Evolutionary conservation across 1,140 invertebrate genomes (phyloP), one percentile per base, ranked within the genome.

Genomic region (Lutraria rhynchaena): DNA sequence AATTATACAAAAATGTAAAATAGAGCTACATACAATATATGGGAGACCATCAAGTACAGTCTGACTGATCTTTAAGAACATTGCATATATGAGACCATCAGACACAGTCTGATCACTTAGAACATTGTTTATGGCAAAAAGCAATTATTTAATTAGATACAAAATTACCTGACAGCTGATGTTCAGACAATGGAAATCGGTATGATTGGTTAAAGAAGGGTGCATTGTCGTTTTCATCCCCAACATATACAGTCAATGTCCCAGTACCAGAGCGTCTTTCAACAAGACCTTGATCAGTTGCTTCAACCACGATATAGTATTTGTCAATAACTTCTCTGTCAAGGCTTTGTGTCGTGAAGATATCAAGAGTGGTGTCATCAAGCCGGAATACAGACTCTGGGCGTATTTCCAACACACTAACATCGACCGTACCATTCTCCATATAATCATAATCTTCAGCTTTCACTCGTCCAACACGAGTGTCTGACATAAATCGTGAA

Each of bases 221-320:
- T 22, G 27, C 35, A 51, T 99, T 99, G 89, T 99, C 98, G 90
- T 99, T 99, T 0, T 96, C 95, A 91, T 98, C 98, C 90, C 98
- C 97, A 87, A 99, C 98, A 17, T 98, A 96, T 7, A 99, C 96
- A 0, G 97, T 98, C 5, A 99, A 90, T 0, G 97, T 98, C 85
- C 96, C 98, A 0, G 97, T 98, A 75, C 97, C 97, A 27, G 97
- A 97, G 96, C 98, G 31, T 15, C 9, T 22, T 13, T 7, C 0
- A 22, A 58, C 55, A 60, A 0, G 4, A 11, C 78, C 78, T 22
- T 55, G 29, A 53, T 81, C 78, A 0, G 37, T 24, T 5, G 69
- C 69, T 41, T 58, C 27, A 55, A 81, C 33, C 17, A 37, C 35
- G 17, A 81, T 31, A 31, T 11, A 51, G 44, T 81, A 81, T 27